phyloP scores from a whole-genome alignment of 1,140 invertebrate genomes.

The Sipha flava region DNA sequence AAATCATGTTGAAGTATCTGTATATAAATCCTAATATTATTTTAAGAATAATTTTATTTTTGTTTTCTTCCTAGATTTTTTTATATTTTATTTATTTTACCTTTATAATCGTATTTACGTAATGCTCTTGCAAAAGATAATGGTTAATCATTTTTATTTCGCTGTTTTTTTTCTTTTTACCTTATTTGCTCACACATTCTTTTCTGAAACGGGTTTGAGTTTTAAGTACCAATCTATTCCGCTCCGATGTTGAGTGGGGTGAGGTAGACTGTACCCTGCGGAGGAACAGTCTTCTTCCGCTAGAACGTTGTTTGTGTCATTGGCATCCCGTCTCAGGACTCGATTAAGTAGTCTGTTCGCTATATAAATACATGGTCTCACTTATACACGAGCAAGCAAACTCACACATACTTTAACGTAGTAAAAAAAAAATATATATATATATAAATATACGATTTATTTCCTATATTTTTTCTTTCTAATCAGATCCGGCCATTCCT shows the following conservation, averaged over 20 bases:
- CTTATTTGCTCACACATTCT: neutral
- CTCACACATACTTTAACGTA: neutral
- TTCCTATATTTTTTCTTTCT: neutral
- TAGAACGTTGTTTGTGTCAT: conserved; percentile 12
- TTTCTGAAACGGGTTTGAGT: neutral
- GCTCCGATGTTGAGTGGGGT: neutral
- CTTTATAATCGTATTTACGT: neutral
- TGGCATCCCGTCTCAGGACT: conserved; percentile 7
- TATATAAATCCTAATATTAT: too few species aligned
- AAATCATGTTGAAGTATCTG: too few species aligned
- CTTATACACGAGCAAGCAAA: neutral
- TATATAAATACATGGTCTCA: neutral
- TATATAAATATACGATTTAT: conserved; percentile 17
- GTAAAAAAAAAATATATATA: too few species aligned
- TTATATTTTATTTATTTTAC: neutral
- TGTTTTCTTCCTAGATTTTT: too few species aligned
- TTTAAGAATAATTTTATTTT: too few species aligned
- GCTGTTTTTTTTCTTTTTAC: neutral
- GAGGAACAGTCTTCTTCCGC: neutral
- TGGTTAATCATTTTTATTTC: neutral
- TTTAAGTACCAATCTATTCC: neutral
- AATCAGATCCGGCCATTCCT: conserved; percentile 2
- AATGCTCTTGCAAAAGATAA: neutral
- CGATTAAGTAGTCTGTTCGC: conserved; percentile 10
- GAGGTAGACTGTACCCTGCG: neutral